Evolutionary conservation across 2,113 vertebrate genomes (phyloP).

Genomic region (Protobothrops mucrosquamatus): DNA sequence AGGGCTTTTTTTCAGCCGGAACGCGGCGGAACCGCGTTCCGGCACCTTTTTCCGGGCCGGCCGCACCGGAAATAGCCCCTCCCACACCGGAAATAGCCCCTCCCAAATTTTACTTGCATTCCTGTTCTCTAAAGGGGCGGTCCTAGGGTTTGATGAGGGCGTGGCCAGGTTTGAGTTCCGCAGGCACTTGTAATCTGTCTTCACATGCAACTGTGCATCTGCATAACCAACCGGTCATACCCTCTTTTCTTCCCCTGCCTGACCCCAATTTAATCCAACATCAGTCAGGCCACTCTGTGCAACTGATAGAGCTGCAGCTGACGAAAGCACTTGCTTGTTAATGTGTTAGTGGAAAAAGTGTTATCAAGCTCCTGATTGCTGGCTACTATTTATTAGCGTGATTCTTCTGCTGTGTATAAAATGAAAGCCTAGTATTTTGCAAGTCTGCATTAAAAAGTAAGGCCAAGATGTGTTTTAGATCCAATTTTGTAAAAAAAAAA

Average conservation of each 20-base stretch:
- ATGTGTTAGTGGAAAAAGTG: neutral
- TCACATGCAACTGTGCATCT: neutral
- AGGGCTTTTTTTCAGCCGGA: too few relatives aligned
- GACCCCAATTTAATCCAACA: neutral
- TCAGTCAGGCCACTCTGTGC: neutral
- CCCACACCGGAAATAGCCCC: too few relatives aligned
- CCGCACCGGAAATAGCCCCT: too few relatives aligned
- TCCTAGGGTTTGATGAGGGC: too few relatives aligned
- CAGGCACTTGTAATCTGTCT: neutral
- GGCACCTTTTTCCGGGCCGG: too few relatives aligned
- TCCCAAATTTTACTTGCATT: too few relatives aligned
- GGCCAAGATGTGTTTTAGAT: accelerated
- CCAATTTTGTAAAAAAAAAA: accelerated
- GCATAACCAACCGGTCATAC: neutral
- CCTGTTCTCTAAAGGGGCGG: too few relatives aligned
- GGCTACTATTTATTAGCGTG: neutral
- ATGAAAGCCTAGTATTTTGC: neutral
- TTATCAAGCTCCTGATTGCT: neutral
- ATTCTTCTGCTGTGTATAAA: neutral
- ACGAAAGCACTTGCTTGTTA: neutral
- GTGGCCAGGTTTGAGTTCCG: too few relatives aligned
- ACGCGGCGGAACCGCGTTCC: too few relatives aligned
- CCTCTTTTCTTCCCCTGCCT: neutral
- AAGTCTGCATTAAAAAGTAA: accelerated
- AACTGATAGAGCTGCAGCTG: neutral